Percentiles rank a stretch among this genome's conserved stretches.
Evolutionary conservation across 2,888 invertebrate genomes (phyloP).

Genomic region (Caenorhabditis doughertyi): DNA sequence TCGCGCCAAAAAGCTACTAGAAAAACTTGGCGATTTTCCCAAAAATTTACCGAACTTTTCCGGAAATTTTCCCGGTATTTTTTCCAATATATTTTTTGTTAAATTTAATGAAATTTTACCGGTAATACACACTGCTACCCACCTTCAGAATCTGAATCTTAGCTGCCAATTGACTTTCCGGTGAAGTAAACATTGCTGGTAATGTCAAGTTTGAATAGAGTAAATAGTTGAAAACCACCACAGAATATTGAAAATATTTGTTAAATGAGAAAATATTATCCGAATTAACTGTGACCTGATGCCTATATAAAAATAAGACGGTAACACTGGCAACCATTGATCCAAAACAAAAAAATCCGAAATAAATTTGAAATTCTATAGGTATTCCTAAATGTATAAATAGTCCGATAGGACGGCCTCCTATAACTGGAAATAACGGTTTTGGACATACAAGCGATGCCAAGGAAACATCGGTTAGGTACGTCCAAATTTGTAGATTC

Average conservation of each 20-base stretch:
- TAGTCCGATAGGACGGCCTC: slow-evolving; percentile 40
- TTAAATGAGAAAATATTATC: neutral
- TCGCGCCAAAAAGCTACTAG: no score
- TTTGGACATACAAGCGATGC: slow-evolving; percentile 7
- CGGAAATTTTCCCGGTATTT: no score
- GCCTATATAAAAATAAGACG: slow-evolving; percentile 43
- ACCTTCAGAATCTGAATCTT: slow-evolving; percentile 37
- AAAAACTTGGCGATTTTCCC: no score
- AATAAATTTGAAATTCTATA: slow-evolving; percentile 10
- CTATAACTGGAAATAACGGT: slow-evolving; percentile 39
- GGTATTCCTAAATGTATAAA: neutral
- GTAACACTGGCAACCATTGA: slow-evolving; percentile 45
- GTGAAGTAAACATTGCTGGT: slow-evolving; percentile 30
- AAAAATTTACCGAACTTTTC: no score
- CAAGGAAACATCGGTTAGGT: slow-evolving; percentile 15
- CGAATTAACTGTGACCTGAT: slow-evolving; percentile 19
- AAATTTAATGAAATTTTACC: no score
- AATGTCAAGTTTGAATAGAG: slow-evolving; percentile 35
- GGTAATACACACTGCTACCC: neutral
- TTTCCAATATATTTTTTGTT: no score
- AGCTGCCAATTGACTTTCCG: slow-evolving; percentile 7
- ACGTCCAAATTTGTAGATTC: slow-evolving; percentile 50
- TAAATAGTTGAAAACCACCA: slow-evolving; percentile 17
- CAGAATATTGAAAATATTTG: neutral
- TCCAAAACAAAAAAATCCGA: slow-evolving; percentile 46